phyloP scores from a whole-genome alignment of 2,113 vertebrate genomes.

The Procavia capensis region DNA sequence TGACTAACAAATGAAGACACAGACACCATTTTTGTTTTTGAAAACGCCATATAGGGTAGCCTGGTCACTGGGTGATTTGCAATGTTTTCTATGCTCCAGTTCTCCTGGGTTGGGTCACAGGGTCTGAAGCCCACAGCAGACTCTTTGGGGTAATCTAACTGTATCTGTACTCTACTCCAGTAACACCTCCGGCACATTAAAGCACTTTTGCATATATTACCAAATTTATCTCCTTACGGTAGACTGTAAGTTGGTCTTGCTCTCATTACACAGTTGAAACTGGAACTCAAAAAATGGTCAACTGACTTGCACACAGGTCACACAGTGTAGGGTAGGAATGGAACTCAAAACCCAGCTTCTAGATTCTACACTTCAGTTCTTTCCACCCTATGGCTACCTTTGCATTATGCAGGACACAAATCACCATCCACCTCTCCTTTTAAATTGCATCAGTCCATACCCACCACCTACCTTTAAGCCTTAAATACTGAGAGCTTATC shows the following conservation, averaged over 20 bases:
- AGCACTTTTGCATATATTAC: neutral
- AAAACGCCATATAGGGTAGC: neutral
- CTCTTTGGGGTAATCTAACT: neutral
- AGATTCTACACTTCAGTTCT: neutral
- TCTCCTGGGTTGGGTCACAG: neutral
- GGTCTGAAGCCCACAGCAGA: neutral
- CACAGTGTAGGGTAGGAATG: neutral
- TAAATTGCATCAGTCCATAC: conserved; percentile 20
- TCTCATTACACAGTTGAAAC: neutral
- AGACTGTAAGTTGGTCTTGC: neutral
- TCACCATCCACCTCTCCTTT: neutral
- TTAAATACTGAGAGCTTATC: neutral
- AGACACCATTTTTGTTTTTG: neutral
- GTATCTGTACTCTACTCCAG: neutral
- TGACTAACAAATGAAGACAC: conserved; percentile 11
- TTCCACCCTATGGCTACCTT: neutral
- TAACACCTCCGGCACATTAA: neutral
- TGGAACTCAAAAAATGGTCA: conserved; percentile 35
- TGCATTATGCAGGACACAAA: neutral
- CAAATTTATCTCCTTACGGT: neutral
- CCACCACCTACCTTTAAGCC: neutral
- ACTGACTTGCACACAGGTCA: neutral
- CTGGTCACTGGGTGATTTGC: neutral
- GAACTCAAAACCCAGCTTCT: neutral
- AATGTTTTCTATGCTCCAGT: neutral